Evolutionary conservation across 2,888 invertebrate genomes (phyloP), one percentile per base, ranked within the genome.

Genomic region (Cerastis rubricosa): DNA sequence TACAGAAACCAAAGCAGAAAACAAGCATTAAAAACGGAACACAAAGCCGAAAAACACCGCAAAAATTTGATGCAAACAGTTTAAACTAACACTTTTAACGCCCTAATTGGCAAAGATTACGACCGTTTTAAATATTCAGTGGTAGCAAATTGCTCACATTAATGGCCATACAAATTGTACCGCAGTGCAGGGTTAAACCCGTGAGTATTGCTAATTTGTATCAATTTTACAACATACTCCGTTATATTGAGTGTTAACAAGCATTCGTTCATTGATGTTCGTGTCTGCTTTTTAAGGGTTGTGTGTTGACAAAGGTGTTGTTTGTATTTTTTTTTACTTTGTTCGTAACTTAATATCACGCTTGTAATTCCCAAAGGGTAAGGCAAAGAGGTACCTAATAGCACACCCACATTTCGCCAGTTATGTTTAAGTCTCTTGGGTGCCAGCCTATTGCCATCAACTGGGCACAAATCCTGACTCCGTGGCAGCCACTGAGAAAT

Each of bases 111-210:
- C 75, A 78, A 81, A 81, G 81, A 87, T 87, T 87, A 85, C 76
- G 43, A 65, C 68, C 71, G 74, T 74, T 84, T 85, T 79, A 86
- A 88, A 88, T 81, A 85, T 87, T 81, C 84, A 89, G 85, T 80
- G 76, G 61, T 73, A 69, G 77, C 66, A 85, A 87, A 88, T 84
- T 78, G 82, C 81, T 78, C 78, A 80, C 85, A 83, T 84, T 88
- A 85, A 85, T 75, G 75, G 71, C 73, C 84, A 78, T 83, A 84
- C 84, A 83, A 86, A 74, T 79, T 78, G 83, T 54, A 63, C 89
- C 81, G 85, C 89, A 89, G 67, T 84, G 86, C 81, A 80, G 81
- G 85, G 74, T 87, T 80, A 78, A 89, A 86, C 82, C 80, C 75
- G 68, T 75, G 86, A 80, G 80, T 82, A 78, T 84, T 81, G 76